phyloP scores from a whole-genome alignment of 2,113 vertebrate genomes.

The Meleagris gallopavo region DNA sequence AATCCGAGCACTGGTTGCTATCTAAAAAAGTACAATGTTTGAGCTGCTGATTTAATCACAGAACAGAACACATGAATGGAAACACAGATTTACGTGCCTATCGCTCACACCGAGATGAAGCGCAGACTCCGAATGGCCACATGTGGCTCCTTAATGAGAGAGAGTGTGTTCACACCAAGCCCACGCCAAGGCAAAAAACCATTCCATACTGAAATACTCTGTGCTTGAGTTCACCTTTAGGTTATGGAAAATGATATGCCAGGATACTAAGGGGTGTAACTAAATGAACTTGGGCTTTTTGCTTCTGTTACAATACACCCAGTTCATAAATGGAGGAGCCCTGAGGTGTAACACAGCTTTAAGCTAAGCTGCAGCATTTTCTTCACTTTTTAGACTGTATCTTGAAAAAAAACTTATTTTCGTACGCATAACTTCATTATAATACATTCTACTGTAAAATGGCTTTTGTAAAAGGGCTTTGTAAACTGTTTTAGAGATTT shows the following conservation, averaged over 20 bases:
- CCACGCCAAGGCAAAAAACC: background rate
- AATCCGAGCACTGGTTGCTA: slow-evolving; percentile 81
- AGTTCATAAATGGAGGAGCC: background rate
- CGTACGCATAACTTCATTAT: background rate
- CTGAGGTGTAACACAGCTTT: background rate
- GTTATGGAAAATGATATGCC: background rate
- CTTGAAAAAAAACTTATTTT: background rate
- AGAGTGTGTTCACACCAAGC: slow-evolving; percentile 38
- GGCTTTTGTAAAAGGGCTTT: background rate
- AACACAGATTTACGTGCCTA: slow-evolving; percentile 80
- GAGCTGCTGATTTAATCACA: slow-evolving; percentile 73
- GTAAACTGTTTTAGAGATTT: background rate
- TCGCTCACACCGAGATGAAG: slow-evolving; percentile 73
- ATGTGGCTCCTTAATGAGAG: background rate
- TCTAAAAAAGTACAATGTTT: slow-evolving; percentile 84
- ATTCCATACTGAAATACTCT: background rate
- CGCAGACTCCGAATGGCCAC: slow-evolving; percentile 59
- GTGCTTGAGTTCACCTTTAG: slow-evolving; percentile 46
- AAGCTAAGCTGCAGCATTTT: background rate
- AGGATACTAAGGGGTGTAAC: background rate
- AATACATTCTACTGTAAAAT: rapidly evolving
- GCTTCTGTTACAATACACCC: background rate
- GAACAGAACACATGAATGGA: slow-evolving; percentile 84
- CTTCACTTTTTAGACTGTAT: background rate
- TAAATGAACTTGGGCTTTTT: background rate